A percentile compares a stretch with the other conserved stretches of the same genome.
Evolutionary conservation across 2,113 vertebrate species (phyloP).

Genomic region (Cynoglossus semilaevis): DNA sequence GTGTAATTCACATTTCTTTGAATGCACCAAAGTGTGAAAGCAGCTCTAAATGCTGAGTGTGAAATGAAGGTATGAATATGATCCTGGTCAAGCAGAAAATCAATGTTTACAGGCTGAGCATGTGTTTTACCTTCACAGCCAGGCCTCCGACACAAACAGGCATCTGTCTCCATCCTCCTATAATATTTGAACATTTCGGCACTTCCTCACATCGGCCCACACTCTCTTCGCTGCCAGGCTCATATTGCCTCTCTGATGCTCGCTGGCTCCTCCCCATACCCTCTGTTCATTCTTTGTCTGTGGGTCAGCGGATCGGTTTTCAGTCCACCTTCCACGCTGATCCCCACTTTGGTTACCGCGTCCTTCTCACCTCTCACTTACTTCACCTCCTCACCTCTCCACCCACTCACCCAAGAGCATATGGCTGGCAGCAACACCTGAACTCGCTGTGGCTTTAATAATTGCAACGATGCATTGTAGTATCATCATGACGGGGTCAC

Average conservation of each 20-base stretch:
- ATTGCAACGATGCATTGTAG: slow-evolving; percentile 47
- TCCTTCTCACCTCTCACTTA: slow-evolving; percentile 61
- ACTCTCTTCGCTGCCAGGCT: slow-evolving; percentile 28
- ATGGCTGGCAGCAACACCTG: slow-evolving; percentile 49
- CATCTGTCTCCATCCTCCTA: slow-evolving; percentile 26
- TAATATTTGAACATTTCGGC: slow-evolving; percentile 23
- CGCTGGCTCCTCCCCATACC: slow-evolving; percentile 22
- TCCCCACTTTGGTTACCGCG: slow-evolving; percentile 61
- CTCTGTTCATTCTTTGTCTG: slow-evolving; percentile 38
- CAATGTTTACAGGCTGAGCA: slow-evolving; percentile 51
- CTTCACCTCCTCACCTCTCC: slow-evolving; percentile 45
- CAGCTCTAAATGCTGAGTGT: slow-evolving; percentile 2
- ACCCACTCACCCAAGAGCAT: slow-evolving; percentile 41
- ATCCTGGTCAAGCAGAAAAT: slow-evolving; percentile 49
- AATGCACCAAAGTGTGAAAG: neutral
- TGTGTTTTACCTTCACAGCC: slow-evolving; percentile 37
- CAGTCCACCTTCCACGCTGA: slow-evolving; percentile 47
- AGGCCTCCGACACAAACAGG: slow-evolving; percentile 31
- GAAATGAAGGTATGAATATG: slow-evolving; percentile 10
- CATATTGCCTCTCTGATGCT: slow-evolving; percentile 47
- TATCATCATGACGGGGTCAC: slow-evolving; percentile 63
- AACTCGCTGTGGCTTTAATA: slow-evolving; percentile 50
- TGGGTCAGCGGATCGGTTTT: slow-evolving; percentile 67
- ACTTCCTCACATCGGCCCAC: slow-evolving; percentile 4
- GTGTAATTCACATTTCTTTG: neutral